A percentile compares a stretch with the other conserved stretches of the same genome.
Evolutionary conservation across 2,113 vertebrate genomes (phyloP).

Genomic region (Lanius collurio): DNA sequence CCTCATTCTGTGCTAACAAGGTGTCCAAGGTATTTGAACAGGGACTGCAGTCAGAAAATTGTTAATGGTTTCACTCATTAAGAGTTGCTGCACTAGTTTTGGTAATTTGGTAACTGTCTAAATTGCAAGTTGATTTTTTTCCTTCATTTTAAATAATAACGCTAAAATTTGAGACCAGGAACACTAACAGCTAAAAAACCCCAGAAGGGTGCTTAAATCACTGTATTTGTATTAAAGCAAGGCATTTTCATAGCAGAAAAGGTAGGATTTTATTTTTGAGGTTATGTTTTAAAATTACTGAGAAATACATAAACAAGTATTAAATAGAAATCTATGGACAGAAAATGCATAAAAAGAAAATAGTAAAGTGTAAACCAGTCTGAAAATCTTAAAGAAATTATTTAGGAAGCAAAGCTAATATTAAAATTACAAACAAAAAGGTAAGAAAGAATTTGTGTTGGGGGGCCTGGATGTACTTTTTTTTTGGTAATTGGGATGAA

Average conservation of each 20-base stretch:
- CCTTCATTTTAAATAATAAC: slow-evolving; percentile 64
- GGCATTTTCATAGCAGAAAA: background rate
- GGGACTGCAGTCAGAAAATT: slow-evolving; percentile 77
- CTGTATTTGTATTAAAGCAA: slow-evolving; percentile 39
- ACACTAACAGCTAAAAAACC: slow-evolving; percentile 32
- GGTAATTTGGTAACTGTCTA: slow-evolving; percentile 82
- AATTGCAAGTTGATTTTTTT: slow-evolving; percentile 73
- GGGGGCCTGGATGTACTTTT: background rate
- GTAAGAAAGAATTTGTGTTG: background rate
- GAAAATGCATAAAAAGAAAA: background rate
- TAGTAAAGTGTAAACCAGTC: background rate
- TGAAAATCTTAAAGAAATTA: slow-evolving; percentile 1
- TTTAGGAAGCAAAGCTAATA: slow-evolving; percentile 1
- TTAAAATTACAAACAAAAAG: background rate
- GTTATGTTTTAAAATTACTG: slow-evolving; percentile 23
- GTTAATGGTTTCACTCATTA: slow-evolving; percentile 82
- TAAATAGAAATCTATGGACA: slow-evolving; percentile 1
- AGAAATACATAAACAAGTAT: background rate
- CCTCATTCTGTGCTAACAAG: slow-evolving; percentile 98
- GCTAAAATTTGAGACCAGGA: slow-evolving; percentile 62
- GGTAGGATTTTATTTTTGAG: slow-evolving; percentile 34
- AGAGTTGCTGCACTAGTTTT: slow-evolving; percentile 77
- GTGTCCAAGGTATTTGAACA: slow-evolving; percentile 86
- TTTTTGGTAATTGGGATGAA: background rate
- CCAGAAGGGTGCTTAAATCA: slow-evolving; percentile 43